Percentiles rank a stretch among this genome's conserved stretches.
phyloP scores from a whole-genome alignment of 2,888 invertebrate species.

The Oscheius sp. region DNA sequence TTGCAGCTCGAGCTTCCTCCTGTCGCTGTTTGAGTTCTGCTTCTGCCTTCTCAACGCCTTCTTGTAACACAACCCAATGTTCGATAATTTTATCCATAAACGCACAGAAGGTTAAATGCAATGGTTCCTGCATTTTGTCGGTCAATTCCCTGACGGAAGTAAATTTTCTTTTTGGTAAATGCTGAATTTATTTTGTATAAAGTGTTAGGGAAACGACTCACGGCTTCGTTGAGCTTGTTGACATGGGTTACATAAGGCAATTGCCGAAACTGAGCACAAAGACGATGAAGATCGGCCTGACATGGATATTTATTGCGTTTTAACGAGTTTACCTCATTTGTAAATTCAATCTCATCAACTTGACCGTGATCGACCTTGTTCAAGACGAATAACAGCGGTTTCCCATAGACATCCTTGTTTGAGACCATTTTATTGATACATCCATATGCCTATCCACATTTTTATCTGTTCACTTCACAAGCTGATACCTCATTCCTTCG shows the following conservation, averaged over 20 bases:
- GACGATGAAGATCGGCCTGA: constrained; percentile 28
- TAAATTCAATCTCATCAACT: constrained; percentile 55
- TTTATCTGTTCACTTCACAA: neutral
- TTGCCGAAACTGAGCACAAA: constrained; percentile 21
- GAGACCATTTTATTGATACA: constrained; percentile 1
- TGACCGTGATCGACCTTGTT: constrained; percentile 62
- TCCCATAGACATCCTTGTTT: constrained; percentile 20
- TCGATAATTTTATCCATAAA: constrained; percentile 41
- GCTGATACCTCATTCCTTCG: constrained; percentile 1
- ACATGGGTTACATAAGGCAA: constrained; percentile 31
- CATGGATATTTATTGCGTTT: neutral
- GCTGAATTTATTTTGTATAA: neutral
- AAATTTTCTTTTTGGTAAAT: constrained; percentile 2
- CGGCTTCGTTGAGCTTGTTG: constrained; percentile 6
- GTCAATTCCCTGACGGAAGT: constrained; percentile 7
- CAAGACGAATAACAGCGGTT: constrained; percentile 65
- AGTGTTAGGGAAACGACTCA: neutral
- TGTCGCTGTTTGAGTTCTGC: constrained; percentile 42
- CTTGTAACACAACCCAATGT: constrained; percentile 49
- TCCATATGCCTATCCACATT: neutral
- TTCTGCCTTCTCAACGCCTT: constrained; percentile 49
- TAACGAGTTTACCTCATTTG: constrained; percentile 37
- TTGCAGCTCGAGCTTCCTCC: constrained; percentile 44
- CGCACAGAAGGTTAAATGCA: constrained; percentile 9
- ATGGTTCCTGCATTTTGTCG: neutral